Evolutionary conservation across 2,888 invertebrate genomes (phyloP).

Genomic region (Pheosia gnoma): DNA sequence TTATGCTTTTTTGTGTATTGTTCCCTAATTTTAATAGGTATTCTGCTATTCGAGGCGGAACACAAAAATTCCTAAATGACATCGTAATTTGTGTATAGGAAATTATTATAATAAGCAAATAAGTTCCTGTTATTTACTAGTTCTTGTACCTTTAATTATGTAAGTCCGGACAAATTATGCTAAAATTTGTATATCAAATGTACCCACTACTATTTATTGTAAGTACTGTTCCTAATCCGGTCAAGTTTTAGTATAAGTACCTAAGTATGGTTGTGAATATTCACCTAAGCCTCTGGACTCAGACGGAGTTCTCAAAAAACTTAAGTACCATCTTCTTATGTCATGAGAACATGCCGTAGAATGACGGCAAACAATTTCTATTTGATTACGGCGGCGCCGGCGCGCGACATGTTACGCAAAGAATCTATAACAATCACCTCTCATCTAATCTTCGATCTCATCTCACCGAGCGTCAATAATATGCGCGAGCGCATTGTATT

Average conservation of each 20-base stretch:
- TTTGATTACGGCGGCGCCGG: conserved; percentile 28
- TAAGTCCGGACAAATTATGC: not conserved
- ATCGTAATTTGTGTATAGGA: not conserved
- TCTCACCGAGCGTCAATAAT: not conserved
- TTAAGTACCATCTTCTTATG: not conserved
- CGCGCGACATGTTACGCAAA: conserved; percentile 27
- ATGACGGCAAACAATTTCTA: conserved; percentile 35
- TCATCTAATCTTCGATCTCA: conserved; percentile 32
- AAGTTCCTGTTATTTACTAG: conserved; percentile 32
- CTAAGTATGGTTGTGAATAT: too few species aligned
- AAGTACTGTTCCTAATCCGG: too few species aligned
- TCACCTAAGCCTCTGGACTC: too few species aligned
- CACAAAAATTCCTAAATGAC: too few species aligned
- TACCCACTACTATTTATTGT: too few species aligned
- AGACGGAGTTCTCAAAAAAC: too few species aligned
- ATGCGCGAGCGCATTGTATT: too few species aligned
- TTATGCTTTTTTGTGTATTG: too few species aligned
- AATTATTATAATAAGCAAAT: conserved; percentile 17
- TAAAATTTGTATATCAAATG: too few species aligned
- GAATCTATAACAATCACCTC: conserved; percentile 22
- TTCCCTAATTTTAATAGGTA: too few species aligned
- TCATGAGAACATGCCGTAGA: conserved; percentile 28
- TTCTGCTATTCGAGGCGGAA: too few species aligned
- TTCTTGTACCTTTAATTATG: not conserved
- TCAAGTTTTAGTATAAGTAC: too few species aligned